phyloP scores from a whole-genome alignment of 2,113 vertebrate genomes.

The Pterocles gutturalis region DNA sequence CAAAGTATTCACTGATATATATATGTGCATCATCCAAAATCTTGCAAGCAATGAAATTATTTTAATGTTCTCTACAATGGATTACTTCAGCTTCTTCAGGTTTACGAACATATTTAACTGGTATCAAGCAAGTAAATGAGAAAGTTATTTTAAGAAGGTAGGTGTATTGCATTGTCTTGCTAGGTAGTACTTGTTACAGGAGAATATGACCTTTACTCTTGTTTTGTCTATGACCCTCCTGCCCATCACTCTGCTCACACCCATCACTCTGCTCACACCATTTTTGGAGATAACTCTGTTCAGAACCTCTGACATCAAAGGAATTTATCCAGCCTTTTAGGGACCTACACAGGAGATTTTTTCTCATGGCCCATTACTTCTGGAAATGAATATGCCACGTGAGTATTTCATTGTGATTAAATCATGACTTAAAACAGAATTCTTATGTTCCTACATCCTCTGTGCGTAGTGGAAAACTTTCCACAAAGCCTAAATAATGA shows the following conservation, averaged over 20 bases:
- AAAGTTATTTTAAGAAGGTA: background rate
- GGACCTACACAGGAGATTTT: background rate
- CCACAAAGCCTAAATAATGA: background rate
- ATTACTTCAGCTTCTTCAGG: background rate
- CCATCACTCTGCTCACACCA: background rate
- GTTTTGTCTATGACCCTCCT: background rate
- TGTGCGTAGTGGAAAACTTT: background rate
- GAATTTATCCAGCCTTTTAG: background rate
- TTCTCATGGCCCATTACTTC: background rate
- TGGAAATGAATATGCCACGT: background rate
- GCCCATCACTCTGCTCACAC: background rate
- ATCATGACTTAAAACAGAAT: background rate
- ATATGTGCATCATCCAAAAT: background rate
- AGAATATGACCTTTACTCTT: background rate
- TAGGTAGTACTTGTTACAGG: background rate
- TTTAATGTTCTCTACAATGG: background rate
- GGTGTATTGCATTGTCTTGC: background rate
- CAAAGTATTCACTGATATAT: background rate
- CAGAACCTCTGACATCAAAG: background rate
- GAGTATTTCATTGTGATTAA: background rate
- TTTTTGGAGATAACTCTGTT: conserved; percentile 2
- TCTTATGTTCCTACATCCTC: background rate
- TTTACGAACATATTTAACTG: background rate
- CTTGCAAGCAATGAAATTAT: background rate
- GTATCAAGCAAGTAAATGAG: background rate